phyloP scores from a whole-genome alignment of 1,140 invertebrate genomes.

The Monochamus saltuarius region DNA sequence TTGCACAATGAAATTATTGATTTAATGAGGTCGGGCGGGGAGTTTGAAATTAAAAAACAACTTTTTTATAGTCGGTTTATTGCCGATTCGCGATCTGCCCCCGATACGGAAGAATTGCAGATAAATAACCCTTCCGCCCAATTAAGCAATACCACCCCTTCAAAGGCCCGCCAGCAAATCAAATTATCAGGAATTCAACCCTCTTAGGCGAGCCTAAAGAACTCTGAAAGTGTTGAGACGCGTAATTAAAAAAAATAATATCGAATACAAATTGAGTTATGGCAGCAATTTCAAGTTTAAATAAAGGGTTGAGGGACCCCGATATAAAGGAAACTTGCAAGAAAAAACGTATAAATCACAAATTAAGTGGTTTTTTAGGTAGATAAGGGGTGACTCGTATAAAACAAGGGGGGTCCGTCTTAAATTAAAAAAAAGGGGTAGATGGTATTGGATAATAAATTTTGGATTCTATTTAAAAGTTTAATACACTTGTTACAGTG shows the following conservation, averaged over 20 bases:
- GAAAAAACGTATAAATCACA: conserved; percentile 40
- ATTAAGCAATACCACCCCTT: conserved; percentile 25
- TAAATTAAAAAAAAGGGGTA: conserved; percentile 36
- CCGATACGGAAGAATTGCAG: conserved; percentile 3
- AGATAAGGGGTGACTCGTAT: conserved; percentile 27
- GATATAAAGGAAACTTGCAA: conserved; percentile 22
- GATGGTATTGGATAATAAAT: conserved; percentile 34
- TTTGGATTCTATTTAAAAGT: conserved; percentile 40
- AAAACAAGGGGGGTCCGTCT: conserved; percentile 20
- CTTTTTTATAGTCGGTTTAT: too few relatives aligned
- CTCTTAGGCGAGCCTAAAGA: conserved; percentile 26
- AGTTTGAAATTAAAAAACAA: too few relatives aligned
- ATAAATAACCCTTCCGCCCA: conserved; percentile 34
- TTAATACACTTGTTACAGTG: conserved; percentile 38
- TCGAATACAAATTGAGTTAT: conserved; percentile 41
- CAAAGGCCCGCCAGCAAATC: conserved; percentile 25
- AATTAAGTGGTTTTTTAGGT: conserved; percentile 41
- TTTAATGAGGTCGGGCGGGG: too few relatives aligned
- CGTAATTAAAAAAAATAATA: conserved; percentile 41
- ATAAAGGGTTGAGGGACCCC: conserved; percentile 28
- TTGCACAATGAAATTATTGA: too few relatives aligned
- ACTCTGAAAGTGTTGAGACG: conserved; percentile 31
- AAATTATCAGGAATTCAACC: conserved; percentile 33
- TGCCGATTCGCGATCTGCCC: not conserved
- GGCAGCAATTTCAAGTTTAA: conserved; percentile 37